Base-by-base conservation (phyloP, 53 echinoderm and acorn worm species). In the Astropecten irregularis region DNA sequence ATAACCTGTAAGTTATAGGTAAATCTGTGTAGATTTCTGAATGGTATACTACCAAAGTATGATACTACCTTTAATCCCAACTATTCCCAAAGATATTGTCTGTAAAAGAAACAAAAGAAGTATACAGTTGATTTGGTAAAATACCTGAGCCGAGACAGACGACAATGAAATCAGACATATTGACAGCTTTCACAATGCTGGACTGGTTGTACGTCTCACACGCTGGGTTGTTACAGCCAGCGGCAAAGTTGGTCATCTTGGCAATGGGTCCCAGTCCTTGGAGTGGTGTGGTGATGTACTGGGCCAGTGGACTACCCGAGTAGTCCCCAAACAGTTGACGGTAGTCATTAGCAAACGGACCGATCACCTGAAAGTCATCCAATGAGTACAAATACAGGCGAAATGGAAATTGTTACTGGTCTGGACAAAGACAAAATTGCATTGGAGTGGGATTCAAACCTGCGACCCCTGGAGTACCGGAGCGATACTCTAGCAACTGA, bases 91-190 rank as follows among this genome's bases (percentile, higher is more conserved):
- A 11, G 47, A 21, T 7, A 39, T 22, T 46, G 7, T 29, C 29
- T 16, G 27, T 29, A 4, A 69, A 18, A 31, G 14, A 68, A 18
- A 23, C 42, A 40, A 13, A 37, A n/a, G 26, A 42, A 16, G 7
- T 70, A 2, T 5, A 0, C 16, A n/a, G n/a, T 70, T 20, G 21
- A 44, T 11, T 23, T n/a, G 7, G 4, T 6, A 38, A 18, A 6
- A 2, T 70, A 90, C 93, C 91, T 71, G 95, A 92, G 23, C 95
- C 95, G 0, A 93, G 66, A 64, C 95, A 95, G 27, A 92, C 92
- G 1, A 93, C 88, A 8, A 91, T 81, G 35, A 90, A 37, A 50
- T 95, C 95, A 40, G 91, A 88, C 21, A 82, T 73, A 2, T 49
- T 70, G 14, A 95, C 87, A 25, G 95, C 95, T 23, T 57, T 40